Evolutionary conservation across 2,888 invertebrate species (phyloP).

Genomic region (Cephus rjabovi): DNA sequence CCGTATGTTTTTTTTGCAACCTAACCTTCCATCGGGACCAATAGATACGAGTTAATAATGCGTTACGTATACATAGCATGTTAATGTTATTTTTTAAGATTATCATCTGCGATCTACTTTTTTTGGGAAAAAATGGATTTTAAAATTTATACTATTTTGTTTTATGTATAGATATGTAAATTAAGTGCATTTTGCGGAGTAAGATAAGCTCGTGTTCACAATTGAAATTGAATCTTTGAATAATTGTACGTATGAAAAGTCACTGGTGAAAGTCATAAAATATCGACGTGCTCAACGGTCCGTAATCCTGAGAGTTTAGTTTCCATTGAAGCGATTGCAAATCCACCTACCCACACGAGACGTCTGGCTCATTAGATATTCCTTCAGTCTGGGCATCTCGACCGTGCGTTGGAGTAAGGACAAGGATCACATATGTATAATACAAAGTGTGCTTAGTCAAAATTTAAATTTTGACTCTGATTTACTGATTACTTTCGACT

Average conservation of each 20-base stretch:
- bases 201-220: neutral
- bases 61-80: neutral
- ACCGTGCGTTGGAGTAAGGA: slow-evolving; percentile 17
- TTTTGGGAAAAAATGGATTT: neutral
- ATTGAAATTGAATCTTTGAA: neutral
- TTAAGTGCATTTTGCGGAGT: neutral
- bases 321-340: slow-evolving; percentile 52
- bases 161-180: neutral
- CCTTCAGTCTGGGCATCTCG: slow-evolving; percentile 53
- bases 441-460: neutral
- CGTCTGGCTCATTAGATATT: slow-evolving; percentile 60
- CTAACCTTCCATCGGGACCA: neutral
- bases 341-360: slow-evolving; percentile 44
- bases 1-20: neutral
- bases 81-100: neutral
- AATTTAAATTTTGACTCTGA: neutral
- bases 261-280: neutral
- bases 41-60: neutral
- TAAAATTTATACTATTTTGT: neutral
- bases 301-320: slow-evolving; percentile 16
- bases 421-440: neutral
- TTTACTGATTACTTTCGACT: too few species aligned
- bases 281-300: neutral
- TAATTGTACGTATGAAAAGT: neutral
- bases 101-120: neutral